These are phyloP conservation scores for Oscheius sp. DNA, from an alignment of 2,888 invertebrate species.

Conservation along the genomic window DNA sequence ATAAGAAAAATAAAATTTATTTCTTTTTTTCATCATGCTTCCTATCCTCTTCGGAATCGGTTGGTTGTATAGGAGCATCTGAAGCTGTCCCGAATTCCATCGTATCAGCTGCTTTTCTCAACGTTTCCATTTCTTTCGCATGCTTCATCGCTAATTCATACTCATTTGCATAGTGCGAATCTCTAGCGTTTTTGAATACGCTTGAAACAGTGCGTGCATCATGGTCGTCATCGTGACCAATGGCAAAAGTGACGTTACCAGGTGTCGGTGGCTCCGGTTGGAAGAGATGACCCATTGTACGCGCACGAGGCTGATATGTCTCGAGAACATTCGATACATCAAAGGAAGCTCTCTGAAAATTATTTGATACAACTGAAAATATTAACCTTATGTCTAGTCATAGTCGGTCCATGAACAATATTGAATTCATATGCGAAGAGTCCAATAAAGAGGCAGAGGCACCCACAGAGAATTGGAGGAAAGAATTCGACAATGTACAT, in stretches of 20 bases:
- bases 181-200: conserved; percentile 49
- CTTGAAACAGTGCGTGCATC: conserved; percentile 41
- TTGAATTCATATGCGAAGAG: conserved; percentile 42
- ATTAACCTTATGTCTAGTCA: conserved; percentile 52
- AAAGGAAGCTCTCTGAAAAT: conserved; percentile 60
- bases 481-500: neutral
- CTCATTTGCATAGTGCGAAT: conserved; percentile 65
- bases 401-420: conserved; percentile 44
- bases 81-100: neutral
- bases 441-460: neutral
- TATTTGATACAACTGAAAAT: too few relatives aligned
- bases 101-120: conserved; percentile 34
- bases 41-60: conserved; percentile 43
- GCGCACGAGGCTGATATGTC: conserved; percentile 62
- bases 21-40: conserved; percentile 45
- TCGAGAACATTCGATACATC: conserved; percentile 64
- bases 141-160: conserved; percentile 57
- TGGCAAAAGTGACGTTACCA: conserved; percentile 38
- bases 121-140: conserved; percentile 56
- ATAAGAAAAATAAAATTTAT: too few relatives aligned
- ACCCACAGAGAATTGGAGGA: neutral
- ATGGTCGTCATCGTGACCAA: conserved; percentile 46
- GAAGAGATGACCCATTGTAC: conserved; percentile 59
- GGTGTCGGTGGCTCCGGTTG: conserved; percentile 53
- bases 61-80: conserved; percentile 35